A percentile compares a stretch with the other conserved stretches of the same genome.
Conservation (phyloP, 2,888 invertebrate species). For the Hirudinaria manillensis region DNA sequence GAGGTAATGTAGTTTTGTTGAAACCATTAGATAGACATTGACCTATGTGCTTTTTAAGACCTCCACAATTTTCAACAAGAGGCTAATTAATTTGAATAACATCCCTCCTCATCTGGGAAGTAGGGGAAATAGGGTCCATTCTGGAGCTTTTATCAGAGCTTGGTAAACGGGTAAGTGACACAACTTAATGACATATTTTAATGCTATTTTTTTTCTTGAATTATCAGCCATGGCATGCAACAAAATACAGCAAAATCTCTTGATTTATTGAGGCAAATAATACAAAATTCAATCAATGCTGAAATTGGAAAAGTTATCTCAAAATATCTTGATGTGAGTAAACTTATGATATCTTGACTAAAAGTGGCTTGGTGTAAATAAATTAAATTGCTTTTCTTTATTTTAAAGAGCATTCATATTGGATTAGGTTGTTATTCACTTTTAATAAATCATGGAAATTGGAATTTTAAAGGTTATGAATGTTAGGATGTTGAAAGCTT, state of each 20-base stretch:
- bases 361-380: too few relatives aligned
- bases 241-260: conserved; percentile 68
- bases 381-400: too few relatives aligned
- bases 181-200: background rate
- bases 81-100: conserved; percentile 25
- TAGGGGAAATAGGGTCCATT: conserved; percentile 16
- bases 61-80: conserved; percentile 20
- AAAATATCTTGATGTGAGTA: conserved; percentile 68
- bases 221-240: conserved; percentile 46
- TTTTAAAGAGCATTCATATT: too few relatives aligned
- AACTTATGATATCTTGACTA: background rate
- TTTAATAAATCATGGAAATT: background rate
- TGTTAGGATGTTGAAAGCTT: background rate
- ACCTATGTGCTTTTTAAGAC: background rate
- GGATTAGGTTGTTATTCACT: conserved; percentile 14
- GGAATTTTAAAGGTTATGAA: background rate
- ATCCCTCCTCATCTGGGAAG: conserved; percentile 4
- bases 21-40: background rate
- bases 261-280: conserved; percentile 68
- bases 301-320: conserved; percentile 72
- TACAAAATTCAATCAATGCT: conserved; percentile 71
- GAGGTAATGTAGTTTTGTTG: background rate
- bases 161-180: background rate
- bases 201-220: background rate
- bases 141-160: conserved; percentile 7